Base-by-base conservation (phyloP, 2,797 vertebrate species). In the Crypturellus tataupa region DNA sequence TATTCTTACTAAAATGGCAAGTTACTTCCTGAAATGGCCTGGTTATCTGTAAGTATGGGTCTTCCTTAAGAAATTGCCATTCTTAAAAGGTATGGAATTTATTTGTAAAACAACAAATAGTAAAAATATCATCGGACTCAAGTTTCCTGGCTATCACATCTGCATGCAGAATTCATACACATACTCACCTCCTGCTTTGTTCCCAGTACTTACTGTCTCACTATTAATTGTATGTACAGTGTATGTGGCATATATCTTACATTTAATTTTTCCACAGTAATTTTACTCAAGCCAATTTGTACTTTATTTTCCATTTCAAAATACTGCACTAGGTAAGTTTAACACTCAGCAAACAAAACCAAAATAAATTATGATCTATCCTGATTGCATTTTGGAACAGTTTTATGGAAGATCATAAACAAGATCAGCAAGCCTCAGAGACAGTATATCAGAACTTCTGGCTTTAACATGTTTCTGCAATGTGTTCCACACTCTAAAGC, bases 201-300 rank as follows among this genome's bases (percentile, higher is more conserved):
- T 86, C 76, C 5, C 64, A 51, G 33, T 91, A 35, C 21, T 31
- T 78, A 31, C 31, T 93, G 67, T 86, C 65, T 93, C 33, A 7
- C 16, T 85, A 29, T 80, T 88, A 87, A 68, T 68, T 83, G 27
- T 44, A 21, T 31, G 31, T 56, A 15, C 51, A 87, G 8, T 60
- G 29, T 60, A 89, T 56, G 9, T 5, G 6, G 76, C 19, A 14
- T 21, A 2, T 93, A 80, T 85, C 64, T 90, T 79, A 27, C 39
- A 78, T 72, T 82, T 92, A 82, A 47, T 4, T 92, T 95, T 97
- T 63, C 60, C 51, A 51, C n/a, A 89, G 14, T 46, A 60, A 86
- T 78, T 96, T 84, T 94, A 80, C 15, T 79, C 33, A 62, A 69
- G 24, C 31, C 31, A 91, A 62, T 49, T 42, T 87, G 5, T 7